Base-by-base conservation (phyloP, 1,140 invertebrate species). In the Caenorhabditis brenneri region DNA sequence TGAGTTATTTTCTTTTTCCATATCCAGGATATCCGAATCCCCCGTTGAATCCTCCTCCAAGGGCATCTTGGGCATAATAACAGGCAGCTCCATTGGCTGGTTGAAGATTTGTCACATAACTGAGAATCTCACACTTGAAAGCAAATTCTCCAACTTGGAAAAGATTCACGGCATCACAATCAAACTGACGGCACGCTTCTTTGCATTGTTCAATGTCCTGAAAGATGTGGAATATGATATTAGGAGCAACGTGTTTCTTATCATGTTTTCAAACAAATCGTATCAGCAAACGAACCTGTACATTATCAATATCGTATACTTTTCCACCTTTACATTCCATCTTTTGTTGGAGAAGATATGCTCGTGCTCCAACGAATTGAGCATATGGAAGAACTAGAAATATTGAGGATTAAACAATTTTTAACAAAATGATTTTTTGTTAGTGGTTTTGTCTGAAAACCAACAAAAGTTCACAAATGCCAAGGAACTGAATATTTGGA, bases 61-160 rank as follows among this genome's bases (percentile, higher is more conserved):
- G 27, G n/a, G 81, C 55, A 48, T 69, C 81, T 55, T 42, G 42
- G 33, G 55, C 58, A 27, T 82, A 82, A 27, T 82, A 82, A 33
- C 81, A 82, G 29, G 81, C 81, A 33, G 81, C 81, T 48, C 81
- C 81, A 12, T 49, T 69, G 7, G 81, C 81, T 9, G 81, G 81
- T 42, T 65, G 39, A 36, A 82, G 22, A n/a, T 46, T 74, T 36
- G 55, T 22, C 7, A 82, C 60, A 39, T 46, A 78, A 29, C 60
- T 60, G 0, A 85, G 53, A 49, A 85, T 85, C 33, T 85, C 84
- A 48, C 84, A 85, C 78, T 78, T 82, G 53, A 85, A 85, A 15
- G 83, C 79, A 36, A 86, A 86, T 81, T 86, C 85, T 22, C 85
- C 82, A 7, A 86, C 29, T 69, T 86, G 85, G 85, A 86, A 86